Evolutionary conservation across 2,113 vertebrate genomes (phyloP), one percentile per base, ranked within the genome.

Genomic region (Passerina amoena): DNA sequence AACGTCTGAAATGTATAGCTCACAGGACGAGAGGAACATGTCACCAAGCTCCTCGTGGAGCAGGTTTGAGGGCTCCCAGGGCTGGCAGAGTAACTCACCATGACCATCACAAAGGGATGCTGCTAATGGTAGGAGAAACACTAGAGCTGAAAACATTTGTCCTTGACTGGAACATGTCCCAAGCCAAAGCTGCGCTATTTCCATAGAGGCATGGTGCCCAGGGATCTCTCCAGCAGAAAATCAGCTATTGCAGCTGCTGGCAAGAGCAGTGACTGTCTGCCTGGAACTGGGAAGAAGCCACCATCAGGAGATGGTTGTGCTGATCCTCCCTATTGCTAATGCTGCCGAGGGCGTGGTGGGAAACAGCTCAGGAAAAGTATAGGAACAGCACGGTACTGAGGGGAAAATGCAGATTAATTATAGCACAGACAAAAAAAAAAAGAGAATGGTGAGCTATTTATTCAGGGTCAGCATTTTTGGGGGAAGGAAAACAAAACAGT

Each of bases 281-380:
- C 50, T 56, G 28, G 50, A 69, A 25, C 72, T 78, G 56, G 54
- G 66, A 20, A 73, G 66, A 65, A 75, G 42, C 37, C 35, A 85
- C 51, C 2, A 9, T 51, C 44, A 87, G 48, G 70, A 45, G 59
- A 54, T 1, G 3, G 79, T 24, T 12, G 0, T 17, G 14, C 30
- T 50, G 63, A 78, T 60, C 79, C 69, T 83, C 30, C 47, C 75
- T 76, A 69, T 61, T 0, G 0, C 38, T 63, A 60, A 60, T 0
- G 2, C 57, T 77, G 65, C 50, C 0, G 1, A 72, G 30, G 83
- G 45, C 0, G 0, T 48, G 70, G 40, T 0, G 0, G 59, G 63
- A 64, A 85, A 53, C 0, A 1, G 27, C 14, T n/a, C n/a, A 73
- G 38, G 21, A 38, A 23, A 75, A 64, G 65, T 64, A 57, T 11